phyloP scores from a whole-genome alignment of 2,888 invertebrate genomes.

The Yponomeuta malinellus region DNA sequence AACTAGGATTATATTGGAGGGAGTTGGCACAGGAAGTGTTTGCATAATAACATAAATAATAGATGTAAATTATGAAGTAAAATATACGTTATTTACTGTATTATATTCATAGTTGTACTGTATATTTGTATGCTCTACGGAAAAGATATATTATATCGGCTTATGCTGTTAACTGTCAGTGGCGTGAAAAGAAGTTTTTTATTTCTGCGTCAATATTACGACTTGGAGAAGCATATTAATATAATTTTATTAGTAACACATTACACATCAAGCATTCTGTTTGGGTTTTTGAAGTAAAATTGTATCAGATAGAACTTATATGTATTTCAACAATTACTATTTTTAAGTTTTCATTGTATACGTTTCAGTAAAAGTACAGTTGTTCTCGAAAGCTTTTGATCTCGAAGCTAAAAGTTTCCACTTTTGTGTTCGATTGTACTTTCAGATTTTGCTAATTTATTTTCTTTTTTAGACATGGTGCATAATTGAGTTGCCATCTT shows the following conservation, averaged over 20 bases:
- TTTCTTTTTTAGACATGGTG: slow-evolving; percentile 36
- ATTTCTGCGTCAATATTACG: too few species aligned
- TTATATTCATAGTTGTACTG: slow-evolving; percentile 2
- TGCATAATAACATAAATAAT: not conserved
- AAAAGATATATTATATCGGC: not conserved
- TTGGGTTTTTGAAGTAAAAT: not conserved
- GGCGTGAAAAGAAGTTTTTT: not conserved
- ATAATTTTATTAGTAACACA: too few species aligned
- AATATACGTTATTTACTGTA: slow-evolving; percentile 3
- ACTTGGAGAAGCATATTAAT: too few species aligned
- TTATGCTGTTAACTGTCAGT: not conserved
- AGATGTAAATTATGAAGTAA: not conserved
- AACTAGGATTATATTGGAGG: slow-evolving; percentile 17
- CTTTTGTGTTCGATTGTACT: slow-evolving; percentile 1
- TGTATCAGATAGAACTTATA: too few species aligned
- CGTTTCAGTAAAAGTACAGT: not conserved
- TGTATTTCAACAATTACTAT: too few species aligned
- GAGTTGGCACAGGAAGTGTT: not conserved
- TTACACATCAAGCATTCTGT: not conserved
- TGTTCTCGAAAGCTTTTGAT: not conserved
- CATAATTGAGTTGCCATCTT: slow-evolving; percentile 64
- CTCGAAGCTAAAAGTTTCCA: not conserved
- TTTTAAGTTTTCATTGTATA: not conserved
- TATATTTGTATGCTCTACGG: not conserved
- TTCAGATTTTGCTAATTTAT: slow-evolving; percentile 21